Evolutionary conservation across 1,140 invertebrate species (phyloP).

Genomic region (Heliconius congener): DNA sequence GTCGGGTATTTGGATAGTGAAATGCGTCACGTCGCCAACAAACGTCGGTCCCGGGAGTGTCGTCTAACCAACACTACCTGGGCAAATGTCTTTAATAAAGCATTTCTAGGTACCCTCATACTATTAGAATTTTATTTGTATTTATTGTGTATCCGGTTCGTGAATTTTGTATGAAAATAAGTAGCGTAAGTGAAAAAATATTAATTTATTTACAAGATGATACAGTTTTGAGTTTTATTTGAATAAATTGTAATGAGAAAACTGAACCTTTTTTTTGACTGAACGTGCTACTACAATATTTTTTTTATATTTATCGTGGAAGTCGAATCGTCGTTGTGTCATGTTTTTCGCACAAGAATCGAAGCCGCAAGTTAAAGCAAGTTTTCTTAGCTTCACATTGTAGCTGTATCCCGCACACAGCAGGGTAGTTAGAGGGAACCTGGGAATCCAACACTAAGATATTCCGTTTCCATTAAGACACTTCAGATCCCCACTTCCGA

Average conservation of each 20-base stretch:
- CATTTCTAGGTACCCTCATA: background rate
- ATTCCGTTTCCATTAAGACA: background rate
- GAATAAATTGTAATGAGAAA: too few species aligned
- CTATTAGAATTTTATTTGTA: background rate
- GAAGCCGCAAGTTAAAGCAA: too few species aligned
- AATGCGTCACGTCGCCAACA: slow-evolving; percentile 5
- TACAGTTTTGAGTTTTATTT: background rate
- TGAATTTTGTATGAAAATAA: background rate
- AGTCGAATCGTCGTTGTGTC: too few species aligned
- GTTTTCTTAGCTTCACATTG: background rate
- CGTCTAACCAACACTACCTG: background rate
- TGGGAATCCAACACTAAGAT: background rate
- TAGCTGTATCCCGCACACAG: background rate
- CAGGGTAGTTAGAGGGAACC: background rate
- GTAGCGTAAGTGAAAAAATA: too few species aligned
- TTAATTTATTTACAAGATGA: too few species aligned
- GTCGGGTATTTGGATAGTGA: background rate
- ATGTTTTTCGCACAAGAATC: too few species aligned
- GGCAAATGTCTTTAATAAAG: background rate
- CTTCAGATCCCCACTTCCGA: too few species aligned
- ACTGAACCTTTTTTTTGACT: too few species aligned
- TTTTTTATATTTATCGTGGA: too few species aligned
- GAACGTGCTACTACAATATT: too few species aligned
- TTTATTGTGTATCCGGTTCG: background rate
- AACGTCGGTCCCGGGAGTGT: background rate